These are phyloP conservation scores for Sepioteuthis lessoniana DNA, from an alignment of 2,888 invertebrate genomes.

Conservation along the genomic window DNA sequence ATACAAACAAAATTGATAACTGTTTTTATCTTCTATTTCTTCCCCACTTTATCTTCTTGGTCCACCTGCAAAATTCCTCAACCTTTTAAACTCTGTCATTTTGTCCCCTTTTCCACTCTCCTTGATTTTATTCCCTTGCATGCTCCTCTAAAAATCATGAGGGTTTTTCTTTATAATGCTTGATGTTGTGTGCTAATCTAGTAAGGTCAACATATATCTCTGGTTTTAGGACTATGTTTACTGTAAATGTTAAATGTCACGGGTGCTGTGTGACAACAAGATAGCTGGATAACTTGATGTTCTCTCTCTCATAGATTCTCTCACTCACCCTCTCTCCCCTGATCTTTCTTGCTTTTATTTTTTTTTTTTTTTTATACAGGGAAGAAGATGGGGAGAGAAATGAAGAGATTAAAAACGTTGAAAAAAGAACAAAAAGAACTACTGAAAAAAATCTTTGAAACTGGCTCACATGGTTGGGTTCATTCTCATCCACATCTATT, in stretches of 20 bases:
- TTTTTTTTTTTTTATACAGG: too few relatives aligned
- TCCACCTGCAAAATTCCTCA: background rate
- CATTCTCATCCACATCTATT: constrained; percentile 33
- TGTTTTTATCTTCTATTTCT: constrained; percentile 4
- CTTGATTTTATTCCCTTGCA: background rate
- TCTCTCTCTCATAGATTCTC: background rate
- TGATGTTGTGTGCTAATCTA: constrained; percentile 33
- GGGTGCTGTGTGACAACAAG: constrained; percentile 33
- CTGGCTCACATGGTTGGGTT: constrained; percentile 33
- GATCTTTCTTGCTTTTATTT: background rate
- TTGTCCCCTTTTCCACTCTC: background rate
- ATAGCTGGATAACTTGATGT: constrained; percentile 23
- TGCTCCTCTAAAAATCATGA: constrained; percentile 33
- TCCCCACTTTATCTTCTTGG: background rate
- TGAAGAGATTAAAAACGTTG: constrained; percentile 1
- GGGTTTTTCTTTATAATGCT: constrained; percentile 4
- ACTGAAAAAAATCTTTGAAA: background rate
- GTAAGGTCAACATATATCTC: constrained; percentile 23
- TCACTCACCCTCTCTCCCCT: background rate
- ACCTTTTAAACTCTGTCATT: background rate
- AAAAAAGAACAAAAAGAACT: constrained; percentile 21
- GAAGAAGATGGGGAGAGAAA: constrained; percentile 23
- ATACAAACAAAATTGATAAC: constrained; percentile 6
- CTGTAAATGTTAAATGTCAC: background rate
- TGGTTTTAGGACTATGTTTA: constrained; percentile 18